Conservation (phyloP, 2,888 invertebrate species). For the Matsumyia berberina region DNA sequence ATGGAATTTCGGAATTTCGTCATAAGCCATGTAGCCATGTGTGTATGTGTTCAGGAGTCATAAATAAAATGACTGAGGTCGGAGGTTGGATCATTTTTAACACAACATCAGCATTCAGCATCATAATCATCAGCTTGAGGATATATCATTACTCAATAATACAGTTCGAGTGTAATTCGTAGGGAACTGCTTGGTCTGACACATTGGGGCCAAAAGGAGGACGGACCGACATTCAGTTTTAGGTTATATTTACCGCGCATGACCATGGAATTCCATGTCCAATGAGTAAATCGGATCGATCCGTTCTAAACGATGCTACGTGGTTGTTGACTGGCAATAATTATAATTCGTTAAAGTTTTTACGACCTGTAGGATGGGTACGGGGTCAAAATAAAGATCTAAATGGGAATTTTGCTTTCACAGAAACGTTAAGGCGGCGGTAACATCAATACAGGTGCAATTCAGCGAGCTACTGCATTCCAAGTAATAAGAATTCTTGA, state of each 20-base stretch:
- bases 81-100: slow-evolving; percentile 59
- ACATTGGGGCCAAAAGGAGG: slow-evolving; percentile 30
- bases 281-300: no score
- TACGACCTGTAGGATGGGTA: neutral
- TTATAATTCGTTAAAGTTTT: neutral
- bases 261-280: no score
- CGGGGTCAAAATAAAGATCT: no score
- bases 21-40: slow-evolving; percentile 24
- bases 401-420: no score
- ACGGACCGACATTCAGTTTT: neutral
- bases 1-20: slow-evolving; percentile 47
- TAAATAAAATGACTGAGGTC: slow-evolving; percentile 54
- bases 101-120: slow-evolving; percentile 57
- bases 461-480: no score
- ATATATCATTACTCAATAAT: slow-evolving; percentile 57
- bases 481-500: no score
- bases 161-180: slow-evolving; percentile 39
- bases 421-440: no score
- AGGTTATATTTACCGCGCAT: no score
- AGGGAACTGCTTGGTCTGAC: neutral
- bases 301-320: neutral
- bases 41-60: slow-evolving; percentile 41
- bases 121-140: slow-evolving; percentile 54
- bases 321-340: neutral
- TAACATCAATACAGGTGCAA: no score